Conservation (phyloP, 1,140 invertebrate genomes). For the Onthophagus taurus region DNA sequence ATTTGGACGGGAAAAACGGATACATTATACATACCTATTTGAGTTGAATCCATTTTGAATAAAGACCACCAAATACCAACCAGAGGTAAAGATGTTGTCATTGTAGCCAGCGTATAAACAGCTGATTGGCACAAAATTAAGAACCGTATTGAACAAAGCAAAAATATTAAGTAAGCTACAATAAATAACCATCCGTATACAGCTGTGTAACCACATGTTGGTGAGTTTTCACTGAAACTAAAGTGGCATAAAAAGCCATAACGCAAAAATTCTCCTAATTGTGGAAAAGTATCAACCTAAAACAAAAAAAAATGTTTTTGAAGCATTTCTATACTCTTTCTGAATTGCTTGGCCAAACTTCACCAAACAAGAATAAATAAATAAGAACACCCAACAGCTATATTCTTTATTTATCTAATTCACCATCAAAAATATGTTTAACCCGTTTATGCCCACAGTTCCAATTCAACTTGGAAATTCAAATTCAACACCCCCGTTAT, state of each 20-base stretch:
- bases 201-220: not conserved
- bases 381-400: no score
- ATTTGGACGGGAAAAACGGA: no score
- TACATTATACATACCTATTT: conserved; percentile 26
- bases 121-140: conserved; percentile 47
- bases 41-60: conserved; percentile 38
- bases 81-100: conserved; percentile 44
- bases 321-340: no score
- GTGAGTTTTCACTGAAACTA: not conserved
- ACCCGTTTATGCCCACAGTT: no score
- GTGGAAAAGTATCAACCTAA: not conserved
- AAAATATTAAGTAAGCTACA: conserved; percentile 39
- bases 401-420: no score
- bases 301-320: no score
- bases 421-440: no score
- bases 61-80: conserved; percentile 53
- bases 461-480: no score
- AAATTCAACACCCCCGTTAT: no score
- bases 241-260: conserved; percentile 2
- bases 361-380: no score
- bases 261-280: not conserved
- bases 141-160: conserved; percentile 41
- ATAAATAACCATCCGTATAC: conserved; percentile 39
- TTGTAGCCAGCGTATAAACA: conserved; percentile 46
- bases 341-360: no score